Evolutionary conservation across 1,140 invertebrate genomes (phyloP).

Genomic region (Neomicropteryx cornuta): DNA sequence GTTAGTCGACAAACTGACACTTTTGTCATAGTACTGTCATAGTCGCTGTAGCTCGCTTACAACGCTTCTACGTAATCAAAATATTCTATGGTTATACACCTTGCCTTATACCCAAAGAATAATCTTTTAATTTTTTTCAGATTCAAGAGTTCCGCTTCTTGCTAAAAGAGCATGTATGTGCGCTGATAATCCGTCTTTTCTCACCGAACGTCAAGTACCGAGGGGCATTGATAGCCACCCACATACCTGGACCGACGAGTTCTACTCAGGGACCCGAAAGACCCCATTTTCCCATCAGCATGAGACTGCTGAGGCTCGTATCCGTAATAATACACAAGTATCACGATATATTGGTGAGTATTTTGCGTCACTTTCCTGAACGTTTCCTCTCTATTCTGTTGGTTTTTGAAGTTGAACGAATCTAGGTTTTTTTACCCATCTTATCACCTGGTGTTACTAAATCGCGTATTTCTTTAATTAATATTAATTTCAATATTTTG

Average conservation of each 20-base stretch:
- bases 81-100: too few species aligned
- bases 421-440: background rate
- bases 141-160: conserved; percentile 91
- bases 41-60: too few species aligned
- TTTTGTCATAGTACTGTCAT: too few species aligned
- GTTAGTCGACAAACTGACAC: too few species aligned
- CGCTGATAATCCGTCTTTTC: conserved; percentile 94
- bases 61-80: too few species aligned
- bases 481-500: too few species aligned
- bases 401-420: background rate
- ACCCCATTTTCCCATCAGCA: conserved; percentile 94
- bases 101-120: too few species aligned
- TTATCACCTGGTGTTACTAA: too few species aligned
- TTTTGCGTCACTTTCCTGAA: background rate
- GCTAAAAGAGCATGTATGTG: conserved; percentile 93
- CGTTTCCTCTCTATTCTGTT: background rate
- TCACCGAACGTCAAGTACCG: conserved; percentile 92
- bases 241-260: conserved; percentile 7
- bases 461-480: too few species aligned
- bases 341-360: conserved; percentile 77
- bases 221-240: conserved; percentile 30
- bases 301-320: conserved; percentile 86
- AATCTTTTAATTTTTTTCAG: conserved; percentile 45
- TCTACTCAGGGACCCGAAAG: conserved; percentile 63
- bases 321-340: conserved; percentile 90